Base-by-base conservation (phyloP, 2,113 vertebrate species). In the Percopsis transmontana region DNA sequence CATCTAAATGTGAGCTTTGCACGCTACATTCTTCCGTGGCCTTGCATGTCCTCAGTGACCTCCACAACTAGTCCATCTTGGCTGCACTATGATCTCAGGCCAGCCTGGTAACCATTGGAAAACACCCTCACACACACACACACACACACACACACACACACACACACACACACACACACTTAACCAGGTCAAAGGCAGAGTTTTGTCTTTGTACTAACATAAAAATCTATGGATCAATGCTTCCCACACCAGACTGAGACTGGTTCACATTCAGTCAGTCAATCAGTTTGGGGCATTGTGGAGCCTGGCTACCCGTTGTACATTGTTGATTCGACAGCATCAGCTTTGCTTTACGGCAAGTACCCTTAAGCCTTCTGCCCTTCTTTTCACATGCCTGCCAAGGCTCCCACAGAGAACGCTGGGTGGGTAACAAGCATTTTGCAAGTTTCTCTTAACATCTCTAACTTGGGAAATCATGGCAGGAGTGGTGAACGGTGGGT, bases 1-100 rank as follows among this genome's bases (percentile, higher is more conserved):
- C 66, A 76, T 83, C 81, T 77, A 85, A 87, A 85, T 80, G 66
- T 72, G 72, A 66, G 56, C 7, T 79, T 81, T 73, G 74, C 70
- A 85, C 53, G 61, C 78, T 76, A 68, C 81, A 84, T 78, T 86
- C 66, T 85, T 79, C 23, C 19, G 57, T 53, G 52, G 50, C 24
- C 71, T 58, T 65, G 20, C 48, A 48, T 70, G 68, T 70, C 72
- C 77, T 55, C 40, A 66, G 3, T 79, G 77, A 84, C 79, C 74
- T 79, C 72, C 50, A 72, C 33, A 12, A 58, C 61, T 2, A 27
- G 63, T 13, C 54, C 5, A 53, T 82, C 79, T 71, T 59, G 10
- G 72, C 52, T 68, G 53, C 45, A 56, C 75, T 59, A 56, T 56
- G 72, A 75, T 74, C 77, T 74, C 56, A 50, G 61, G 12, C 0